Percentiles rank a stretch among this genome's conserved stretches.
phyloP scores from a whole-genome alignment of 2,888 invertebrate species.

The Nemotelus pantherinus region DNA sequence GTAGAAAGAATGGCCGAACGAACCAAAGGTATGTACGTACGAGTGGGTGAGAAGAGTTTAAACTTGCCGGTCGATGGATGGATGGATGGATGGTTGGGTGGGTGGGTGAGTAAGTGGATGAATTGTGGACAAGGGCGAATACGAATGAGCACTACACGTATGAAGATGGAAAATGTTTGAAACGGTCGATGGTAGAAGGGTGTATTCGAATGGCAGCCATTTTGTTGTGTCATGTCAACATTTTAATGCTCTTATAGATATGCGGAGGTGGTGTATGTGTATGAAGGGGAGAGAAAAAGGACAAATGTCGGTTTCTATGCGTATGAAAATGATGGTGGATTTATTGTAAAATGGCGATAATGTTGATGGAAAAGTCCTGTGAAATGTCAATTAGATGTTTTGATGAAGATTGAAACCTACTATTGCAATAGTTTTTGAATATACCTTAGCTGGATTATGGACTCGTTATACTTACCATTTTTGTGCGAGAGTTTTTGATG shows the following conservation, averaged over 20 bases:
- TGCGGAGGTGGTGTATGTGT: conserved; percentile 24
- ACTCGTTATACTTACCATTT: no score
- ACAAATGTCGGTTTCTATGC: no score
- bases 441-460: no score
- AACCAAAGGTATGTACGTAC: neutral
- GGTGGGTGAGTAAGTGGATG: conserved; percentile 16
- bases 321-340: no score
- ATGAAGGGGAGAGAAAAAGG: neutral
- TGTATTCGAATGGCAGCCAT: conserved; percentile 54
- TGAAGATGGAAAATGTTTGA: neutral
- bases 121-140: conserved; percentile 31
- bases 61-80: neutral
- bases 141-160: neutral
- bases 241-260: conserved; percentile 49
- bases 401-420: no score
- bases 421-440: no score
- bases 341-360: no score
- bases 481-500: no score
- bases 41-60: neutral
- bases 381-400: no score
- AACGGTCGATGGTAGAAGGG: conserved; percentile 16
- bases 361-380: no score
- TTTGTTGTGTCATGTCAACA: conserved; percentile 53
- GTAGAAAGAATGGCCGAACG: conserved; percentile 22
- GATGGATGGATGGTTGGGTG: conserved; percentile 10